These are phyloP conservation scores for Protobothrops flavoviridis DNA, from an alignment of 2,113 vertebrate species.

Conservation along the genomic window DNA sequence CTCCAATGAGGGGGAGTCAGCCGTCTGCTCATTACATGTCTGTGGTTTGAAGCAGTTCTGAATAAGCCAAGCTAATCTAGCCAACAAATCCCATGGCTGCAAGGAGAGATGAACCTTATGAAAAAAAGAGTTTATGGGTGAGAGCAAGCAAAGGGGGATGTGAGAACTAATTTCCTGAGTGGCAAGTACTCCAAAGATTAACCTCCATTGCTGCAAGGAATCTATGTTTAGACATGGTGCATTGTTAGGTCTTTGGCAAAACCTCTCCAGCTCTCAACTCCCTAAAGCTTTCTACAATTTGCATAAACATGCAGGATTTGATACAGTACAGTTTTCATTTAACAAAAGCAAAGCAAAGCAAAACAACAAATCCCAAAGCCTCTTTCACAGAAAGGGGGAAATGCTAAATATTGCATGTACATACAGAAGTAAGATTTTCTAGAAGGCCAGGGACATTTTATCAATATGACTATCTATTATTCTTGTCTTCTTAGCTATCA, in stretches of 20 bases:
- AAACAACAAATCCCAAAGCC: not conserved
- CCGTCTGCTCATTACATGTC: constrained; percentile 33
- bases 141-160: not conserved
- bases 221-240: not conserved
- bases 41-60: constrained; percentile 53
- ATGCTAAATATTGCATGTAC: not conserved
- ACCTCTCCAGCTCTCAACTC: not conserved
- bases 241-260: not conserved
- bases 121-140: constrained; percentile 16
- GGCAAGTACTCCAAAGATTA: not conserved
- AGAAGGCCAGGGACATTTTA: not conserved
- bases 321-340: not conserved
- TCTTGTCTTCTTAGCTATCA: not conserved
- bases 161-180: not conserved
- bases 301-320: not conserved
- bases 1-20: constrained; percentile 15
- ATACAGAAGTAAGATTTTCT: not conserved
- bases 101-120: constrained; percentile 10
- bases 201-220: not conserved
- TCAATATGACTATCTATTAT: constrained; percentile 11
- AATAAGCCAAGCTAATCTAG: constrained; percentile 20
- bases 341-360: not conserved
- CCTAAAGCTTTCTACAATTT: not conserved
- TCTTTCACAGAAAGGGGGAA: not conserved
- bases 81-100: constrained; percentile 26